Evolutionary conservation across 2,797 vertebrate genomes (phyloP), one percentile per base, ranked within the genome.

Genomic region (Acanthurus leucopareius): DNA sequence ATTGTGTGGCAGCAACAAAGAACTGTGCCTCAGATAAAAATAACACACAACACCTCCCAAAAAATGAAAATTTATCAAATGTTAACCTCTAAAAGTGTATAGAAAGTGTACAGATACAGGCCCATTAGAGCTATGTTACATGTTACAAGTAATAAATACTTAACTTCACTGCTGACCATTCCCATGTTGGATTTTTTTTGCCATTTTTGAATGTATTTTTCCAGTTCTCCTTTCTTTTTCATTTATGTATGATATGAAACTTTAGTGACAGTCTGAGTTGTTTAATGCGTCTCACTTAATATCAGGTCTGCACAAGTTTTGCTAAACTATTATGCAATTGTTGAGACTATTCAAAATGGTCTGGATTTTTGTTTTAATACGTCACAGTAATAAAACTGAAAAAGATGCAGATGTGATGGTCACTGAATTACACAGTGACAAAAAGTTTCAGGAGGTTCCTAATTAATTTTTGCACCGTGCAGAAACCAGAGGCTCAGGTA

Each of bases 11-110:
- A 60, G 35, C 15, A 35, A 60, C 14, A 32, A 60, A 44, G 45
- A 48, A 28, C 35, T 53, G 35, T 35, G 15, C 51, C 32, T 70
- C 20, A 44, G 48, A 52, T 17, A 17, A 57, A 67, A 13, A 48
- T 58, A 25, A 62, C 20, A 66, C 8, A 22, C 17, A 28, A 38
- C 14, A n/a, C 13, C 7, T 76, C 11, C 48, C 13, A 61, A 9
- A 25, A 16, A 32, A 59, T 53, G 14, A n/a, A 62, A 57, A 45
- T 59, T 17, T 22, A 4, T 66, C 25, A 7, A 47, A 71, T 2
- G 20, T 73, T 56, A 48, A 54, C 61, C 25, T 56, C 11, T 63
- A 2, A 28, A 59, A 64, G 19, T 56, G 42, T 61, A 14, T 62
- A 51, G n/a, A 75, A 52, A 77, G 15, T 28, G 22, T 10, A 53